Evolutionary conservation across 2,113 vertebrate genomes (phyloP).

Genomic region (Cettia cetti): DNA sequence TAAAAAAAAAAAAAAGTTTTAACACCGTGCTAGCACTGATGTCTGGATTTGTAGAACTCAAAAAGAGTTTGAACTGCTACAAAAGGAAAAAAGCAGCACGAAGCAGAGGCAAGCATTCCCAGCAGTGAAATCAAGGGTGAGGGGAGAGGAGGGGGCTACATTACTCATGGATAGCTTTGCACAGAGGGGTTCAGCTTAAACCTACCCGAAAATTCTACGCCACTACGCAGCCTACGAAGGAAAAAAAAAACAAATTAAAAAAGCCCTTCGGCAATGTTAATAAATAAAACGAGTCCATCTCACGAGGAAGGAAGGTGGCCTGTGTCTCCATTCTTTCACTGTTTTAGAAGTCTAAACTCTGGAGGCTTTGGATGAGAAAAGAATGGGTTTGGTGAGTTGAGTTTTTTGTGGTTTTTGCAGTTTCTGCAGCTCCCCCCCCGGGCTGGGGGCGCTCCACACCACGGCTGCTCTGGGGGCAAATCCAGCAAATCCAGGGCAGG

Average conservation of each 20-base stretch:
- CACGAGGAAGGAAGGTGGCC: constrained; percentile 80
- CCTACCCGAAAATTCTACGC: constrained; percentile 51
- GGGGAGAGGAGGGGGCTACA: constrained; percentile 46
- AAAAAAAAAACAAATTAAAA: constrained; percentile 45
- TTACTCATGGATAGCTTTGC: constrained; percentile 58
- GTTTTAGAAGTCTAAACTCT: constrained; percentile 38
- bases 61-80: constrained; percentile 52
- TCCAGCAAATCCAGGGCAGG: background rate
- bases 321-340: constrained; percentile 45
- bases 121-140: constrained; percentile 47
- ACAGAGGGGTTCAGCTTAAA: constrained; percentile 64
- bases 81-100: constrained; percentile 55
- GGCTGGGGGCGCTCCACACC: background rate
- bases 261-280: constrained; percentile 73
- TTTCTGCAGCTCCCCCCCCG: background rate
- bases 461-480: background rate
- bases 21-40: constrained; percentile 69
- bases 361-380: constrained; percentile 43
- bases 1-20: background rate
- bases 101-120: constrained; percentile 76
- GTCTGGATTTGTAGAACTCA: constrained; percentile 58
- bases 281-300: constrained; percentile 71
- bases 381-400: constrained; percentile 1
- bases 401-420: background rate
- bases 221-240: constrained; percentile 62